Conservation (phyloP, 2,113 vertebrate species). For the Salvator merianae region DNA sequence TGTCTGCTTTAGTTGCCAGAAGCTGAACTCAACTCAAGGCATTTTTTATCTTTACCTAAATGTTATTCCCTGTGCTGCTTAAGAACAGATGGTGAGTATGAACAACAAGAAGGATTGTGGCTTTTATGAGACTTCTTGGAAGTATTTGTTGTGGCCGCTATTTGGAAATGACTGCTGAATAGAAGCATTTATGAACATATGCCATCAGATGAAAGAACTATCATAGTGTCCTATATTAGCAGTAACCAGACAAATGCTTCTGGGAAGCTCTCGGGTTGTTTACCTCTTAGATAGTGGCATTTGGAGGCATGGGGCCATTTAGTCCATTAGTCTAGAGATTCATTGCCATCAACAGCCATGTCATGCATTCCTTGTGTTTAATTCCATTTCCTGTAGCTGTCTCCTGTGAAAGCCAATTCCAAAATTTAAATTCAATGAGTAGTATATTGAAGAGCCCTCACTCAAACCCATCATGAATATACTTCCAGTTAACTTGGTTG, state of each 20-base stretch:
- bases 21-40: no score
- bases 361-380: neutral
- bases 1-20: no score
- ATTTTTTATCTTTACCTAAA: neutral
- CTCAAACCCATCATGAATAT: neutral
- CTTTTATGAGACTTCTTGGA: neutral
- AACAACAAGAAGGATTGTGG: neutral
- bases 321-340: neutral
- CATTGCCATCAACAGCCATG: neutral
- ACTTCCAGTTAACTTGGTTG: neutral
- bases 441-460: neutral
- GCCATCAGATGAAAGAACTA: neutral
- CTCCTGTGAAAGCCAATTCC: neutral
- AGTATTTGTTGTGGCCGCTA: neutral
- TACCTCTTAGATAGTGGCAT: neutral
- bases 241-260: neutral
- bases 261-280: neutral
- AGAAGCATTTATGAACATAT: neutral
- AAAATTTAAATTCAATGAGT: neutral
- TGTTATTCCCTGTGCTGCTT: neutral
- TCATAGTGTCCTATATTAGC: neutral
- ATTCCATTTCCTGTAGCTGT: neutral
- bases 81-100: neutral
- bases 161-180: neutral
- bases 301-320: neutral